Evolutionary conservation across 2,888 invertebrate genomes (phyloP).

Genomic region (Rhamphomyia laevipes): DNA sequence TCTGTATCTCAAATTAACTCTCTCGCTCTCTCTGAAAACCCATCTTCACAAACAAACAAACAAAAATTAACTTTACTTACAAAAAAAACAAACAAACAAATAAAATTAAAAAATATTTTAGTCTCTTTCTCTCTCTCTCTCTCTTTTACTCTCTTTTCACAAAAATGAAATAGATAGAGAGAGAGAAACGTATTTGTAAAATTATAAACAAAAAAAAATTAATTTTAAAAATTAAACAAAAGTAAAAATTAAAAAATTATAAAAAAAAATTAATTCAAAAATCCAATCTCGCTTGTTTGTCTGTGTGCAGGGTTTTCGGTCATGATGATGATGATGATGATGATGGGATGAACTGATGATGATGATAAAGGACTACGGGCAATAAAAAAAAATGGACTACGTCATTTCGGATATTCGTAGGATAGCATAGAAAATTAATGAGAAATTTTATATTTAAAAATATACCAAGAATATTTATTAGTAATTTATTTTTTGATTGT

Average conservation of each 20-base stretch:
- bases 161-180: background rate
- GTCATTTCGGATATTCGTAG: no score
- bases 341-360: slow-evolving; percentile 12
- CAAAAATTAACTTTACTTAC: no score
- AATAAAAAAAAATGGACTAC: no score
- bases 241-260: slow-evolving; percentile 11
- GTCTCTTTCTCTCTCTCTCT: background rate
- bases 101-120: background rate
- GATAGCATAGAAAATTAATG: no score
- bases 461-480: no score
- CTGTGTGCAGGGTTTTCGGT: slow-evolving; percentile 46
- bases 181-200: background rate
- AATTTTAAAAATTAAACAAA: slow-evolving; percentile 11
- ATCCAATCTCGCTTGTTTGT: slow-evolving; percentile 43
- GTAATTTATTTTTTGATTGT: no score
- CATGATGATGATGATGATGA: slow-evolving; percentile 20
- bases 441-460: no score
- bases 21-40: background rate
- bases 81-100: background rate
- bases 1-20: background rate
- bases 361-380: slow-evolving; percentile 12
- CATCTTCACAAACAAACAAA: no score
- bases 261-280: slow-evolving; percentile 18
- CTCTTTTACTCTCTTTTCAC: no score
- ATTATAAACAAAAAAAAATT: slow-evolving; percentile 1